These are phyloP conservation scores for Tenthredo distinguenda DNA, from an alignment of 2,888 invertebrate species.

Conservation along the genomic window DNA sequence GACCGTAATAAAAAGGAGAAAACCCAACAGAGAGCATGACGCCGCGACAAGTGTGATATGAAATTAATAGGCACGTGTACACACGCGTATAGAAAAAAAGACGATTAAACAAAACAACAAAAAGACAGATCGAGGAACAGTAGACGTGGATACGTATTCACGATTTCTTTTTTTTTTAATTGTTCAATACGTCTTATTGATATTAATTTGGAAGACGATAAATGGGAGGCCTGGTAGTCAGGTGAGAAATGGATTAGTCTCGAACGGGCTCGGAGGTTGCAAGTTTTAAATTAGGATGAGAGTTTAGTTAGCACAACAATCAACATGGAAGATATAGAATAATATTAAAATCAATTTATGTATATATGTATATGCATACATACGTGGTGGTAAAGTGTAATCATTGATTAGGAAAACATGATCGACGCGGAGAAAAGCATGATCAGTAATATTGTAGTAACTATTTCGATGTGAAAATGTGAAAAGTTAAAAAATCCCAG, in stretches of 20 bases:
- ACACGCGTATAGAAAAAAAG: background rate
- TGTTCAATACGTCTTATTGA: background rate
- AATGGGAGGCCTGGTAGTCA: background rate
- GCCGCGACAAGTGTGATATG: background rate
- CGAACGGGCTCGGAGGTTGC: background rate
- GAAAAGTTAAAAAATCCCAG: background rate
- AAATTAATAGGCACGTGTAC: background rate
- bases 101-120: background rate
- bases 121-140: background rate
- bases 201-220: background rate
- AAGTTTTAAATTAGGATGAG: background rate
- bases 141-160: background rate
- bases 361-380: background rate
- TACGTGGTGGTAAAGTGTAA: background rate
- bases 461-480: background rate
- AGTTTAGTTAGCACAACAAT: slow-evolving; percentile 15
- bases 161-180: background rate
- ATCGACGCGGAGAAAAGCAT: slow-evolving; percentile 4
- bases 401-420: background rate
- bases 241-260: slow-evolving; percentile 7
- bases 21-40: background rate
- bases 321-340: slow-evolving; percentile 1
- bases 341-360: background rate
- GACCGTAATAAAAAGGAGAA: background rate
- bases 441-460: background rate